These are phyloP conservation scores for Buathra laborator DNA, from an alignment of 2,888 invertebrate genomes.

Conservation along the genomic window DNA sequence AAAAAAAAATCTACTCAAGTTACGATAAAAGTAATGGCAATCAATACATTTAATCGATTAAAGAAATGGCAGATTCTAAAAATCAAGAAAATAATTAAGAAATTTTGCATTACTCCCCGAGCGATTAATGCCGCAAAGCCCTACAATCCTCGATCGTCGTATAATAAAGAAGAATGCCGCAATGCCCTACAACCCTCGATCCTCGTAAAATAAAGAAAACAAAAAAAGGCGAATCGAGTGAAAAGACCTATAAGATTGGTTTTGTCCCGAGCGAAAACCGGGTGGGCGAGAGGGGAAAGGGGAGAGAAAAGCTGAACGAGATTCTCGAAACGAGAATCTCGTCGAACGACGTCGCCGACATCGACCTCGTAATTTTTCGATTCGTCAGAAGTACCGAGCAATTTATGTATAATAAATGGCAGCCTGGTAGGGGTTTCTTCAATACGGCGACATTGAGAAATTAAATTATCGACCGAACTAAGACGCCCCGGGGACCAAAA, in stretches of 20 bases:
- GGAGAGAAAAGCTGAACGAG: neutral
- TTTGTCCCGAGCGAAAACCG: neutral
- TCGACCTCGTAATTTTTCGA: conserved; percentile 28
- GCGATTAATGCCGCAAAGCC: too few species aligned
- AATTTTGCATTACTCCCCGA: too few species aligned
- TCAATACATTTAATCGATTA: neutral
- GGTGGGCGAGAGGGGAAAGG: neutral
- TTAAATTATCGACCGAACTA: conserved; percentile 68
- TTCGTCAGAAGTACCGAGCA: conserved; percentile 40
- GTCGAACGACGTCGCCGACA: conserved; percentile 6
- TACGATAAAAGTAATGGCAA: neutral
- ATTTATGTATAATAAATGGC: conserved; percentile 59
- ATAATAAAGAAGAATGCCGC: too few species aligned
- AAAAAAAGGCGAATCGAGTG: neutral
- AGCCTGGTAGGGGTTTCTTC: conserved; percentile 21
- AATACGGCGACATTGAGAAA: conserved; percentile 62
- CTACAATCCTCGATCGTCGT: neutral
- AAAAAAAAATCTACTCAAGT: neutral
- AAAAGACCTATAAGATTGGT: neutral
- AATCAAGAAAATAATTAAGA: too few species aligned
- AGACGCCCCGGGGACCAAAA: conserved; percentile 40
- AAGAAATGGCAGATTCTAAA: too few species aligned
- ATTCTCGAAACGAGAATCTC: conserved; percentile 7
- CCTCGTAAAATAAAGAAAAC: neutral
- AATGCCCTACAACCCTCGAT: neutral